These are phyloP conservation scores for Labia minor DNA, from an alignment of 2,888 invertebrate species.

Conservation along the genomic window DNA sequence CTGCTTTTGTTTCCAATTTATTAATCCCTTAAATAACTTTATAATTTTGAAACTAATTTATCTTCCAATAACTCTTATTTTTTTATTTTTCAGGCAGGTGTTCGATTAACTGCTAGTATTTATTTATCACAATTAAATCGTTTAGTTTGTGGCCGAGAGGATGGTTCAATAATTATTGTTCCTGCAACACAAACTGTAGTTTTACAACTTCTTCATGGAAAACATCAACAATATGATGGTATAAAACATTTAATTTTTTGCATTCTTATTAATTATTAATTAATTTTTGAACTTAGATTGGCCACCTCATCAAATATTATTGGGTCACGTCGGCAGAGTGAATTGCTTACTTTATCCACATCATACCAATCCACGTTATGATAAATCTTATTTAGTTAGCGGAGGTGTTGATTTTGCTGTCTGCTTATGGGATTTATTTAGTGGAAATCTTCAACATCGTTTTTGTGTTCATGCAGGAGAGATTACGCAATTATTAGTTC, in stretches of 20 bases:
- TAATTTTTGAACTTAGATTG: constrained; percentile 49
- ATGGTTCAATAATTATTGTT: constrained; percentile 91
- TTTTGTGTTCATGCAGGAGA: constrained; percentile 98
- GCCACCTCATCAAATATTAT: constrained; percentile 77
- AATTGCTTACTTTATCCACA: constrained; percentile 93
- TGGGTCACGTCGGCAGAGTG: constrained; percentile 86
- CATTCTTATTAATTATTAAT: constrained; percentile 16
- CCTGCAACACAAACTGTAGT: constrained; percentile 93
- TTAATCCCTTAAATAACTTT: too few relatives aligned
- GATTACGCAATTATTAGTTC: constrained; percentile 86
- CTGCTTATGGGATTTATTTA: constrained; percentile 89
- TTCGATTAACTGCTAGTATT: constrained; percentile 84
- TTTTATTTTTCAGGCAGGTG: constrained; percentile 33
- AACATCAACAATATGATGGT: constrained; percentile 71
- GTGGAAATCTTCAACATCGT: constrained; percentile 76
- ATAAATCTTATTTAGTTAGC: constrained; percentile 78
- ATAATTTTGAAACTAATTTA: too few relatives aligned
- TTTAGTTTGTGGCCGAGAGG: constrained; percentile 86
- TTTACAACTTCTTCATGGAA: constrained; percentile 79
- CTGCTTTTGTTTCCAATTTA: too few relatives aligned
- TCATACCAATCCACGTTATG: constrained; percentile 79
- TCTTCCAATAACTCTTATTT: too few relatives aligned
- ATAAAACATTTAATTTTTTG: constrained; percentile 29
- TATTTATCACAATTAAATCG: constrained; percentile 89
- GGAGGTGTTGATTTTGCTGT: constrained; percentile 98